These are phyloP conservation scores for Centrocercus urophasianus DNA, from an alignment of 2,113 vertebrate genomes.

Conservation along the genomic window DNA sequence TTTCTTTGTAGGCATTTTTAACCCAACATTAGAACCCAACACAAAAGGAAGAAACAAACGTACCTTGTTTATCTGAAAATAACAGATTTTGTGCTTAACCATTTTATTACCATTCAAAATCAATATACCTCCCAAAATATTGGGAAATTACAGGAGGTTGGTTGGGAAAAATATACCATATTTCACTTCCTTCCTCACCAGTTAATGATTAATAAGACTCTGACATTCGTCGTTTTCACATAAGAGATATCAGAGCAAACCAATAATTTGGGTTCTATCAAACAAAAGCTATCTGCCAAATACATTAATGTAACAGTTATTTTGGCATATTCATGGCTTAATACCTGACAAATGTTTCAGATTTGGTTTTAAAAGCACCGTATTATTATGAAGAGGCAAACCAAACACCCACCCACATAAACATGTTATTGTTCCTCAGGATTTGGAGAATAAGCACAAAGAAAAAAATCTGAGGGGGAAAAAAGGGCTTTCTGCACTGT, in stretches of 20 bases:
- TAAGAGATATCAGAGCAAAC: constrained; percentile 36
- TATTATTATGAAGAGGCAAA: constrained; percentile 26
- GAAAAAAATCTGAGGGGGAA: background rate
- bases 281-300: constrained; percentile 56
- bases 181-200: background rate
- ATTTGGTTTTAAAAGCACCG: constrained; percentile 3
- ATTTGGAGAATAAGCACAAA: background rate
- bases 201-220: constrained; percentile 27
- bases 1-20: background rate
- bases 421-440: background rate
- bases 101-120: constrained; percentile 52
- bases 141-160: background rate
- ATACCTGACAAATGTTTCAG: constrained; percentile 53
- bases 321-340: constrained; percentile 47
- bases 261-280: constrained; percentile 54
- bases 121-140: constrained; percentile 3
- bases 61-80: constrained; percentile 39
- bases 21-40: background rate
- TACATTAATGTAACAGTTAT: constrained; percentile 10
- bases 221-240: constrained; percentile 14
- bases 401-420: constrained; percentile 46
- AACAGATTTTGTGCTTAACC: constrained; percentile 56
- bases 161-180: background rate
- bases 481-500: constrained; percentile 5
- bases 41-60: background rate